Base-by-base conservation (phyloP, 2,888 invertebrate genomes). In the Gnatocerus cornutus region DNA sequence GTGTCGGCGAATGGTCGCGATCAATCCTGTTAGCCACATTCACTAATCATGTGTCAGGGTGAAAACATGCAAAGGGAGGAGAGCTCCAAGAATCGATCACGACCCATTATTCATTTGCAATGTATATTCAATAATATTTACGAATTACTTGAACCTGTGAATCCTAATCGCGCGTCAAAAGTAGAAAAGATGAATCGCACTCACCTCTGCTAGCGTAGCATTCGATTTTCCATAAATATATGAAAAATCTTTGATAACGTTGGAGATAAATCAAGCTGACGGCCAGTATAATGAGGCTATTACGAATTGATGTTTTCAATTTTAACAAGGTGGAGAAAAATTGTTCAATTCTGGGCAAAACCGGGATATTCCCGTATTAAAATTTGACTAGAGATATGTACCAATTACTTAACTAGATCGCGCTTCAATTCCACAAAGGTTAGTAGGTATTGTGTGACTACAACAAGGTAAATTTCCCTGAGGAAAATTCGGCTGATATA, bases 41-140 rank as follows among this genome's bases (percentile, higher is more conserved):
- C 80, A 78, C 79, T 79, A 78, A 80, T 79, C 79, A 79, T 77
- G 77, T 78, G 79, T 80, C 77, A 72, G 74, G 71, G 74, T 74
- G 77, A 76, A 80, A 80, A 80, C 80, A 80, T 78, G 80, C 77
- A 79, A 80, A 79, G 78, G 79, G 79, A 72, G 80, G 79, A 79
- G 77, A 78, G 72, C 68, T 71, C 67, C 72, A 75, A 68, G 71
- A 75, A 78, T 78, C 79, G 78, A 78, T 78, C 72, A 67, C 61
- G 63, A 21, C 71, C 75, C 74, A 76, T 78, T 74, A 77, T 76
- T 77, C 77, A 76, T 74, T 75, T 71, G 75, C 70, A 75, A 70
- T 74, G 72, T 74, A 74, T 73, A 61, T 62, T 59, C 52, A 16
- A 56, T 63, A 53, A 68, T 62, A 68, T 68, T 68, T 63, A 48